Conservation (phyloP, 2,888 invertebrate species). For the Allygus modestus region DNA sequence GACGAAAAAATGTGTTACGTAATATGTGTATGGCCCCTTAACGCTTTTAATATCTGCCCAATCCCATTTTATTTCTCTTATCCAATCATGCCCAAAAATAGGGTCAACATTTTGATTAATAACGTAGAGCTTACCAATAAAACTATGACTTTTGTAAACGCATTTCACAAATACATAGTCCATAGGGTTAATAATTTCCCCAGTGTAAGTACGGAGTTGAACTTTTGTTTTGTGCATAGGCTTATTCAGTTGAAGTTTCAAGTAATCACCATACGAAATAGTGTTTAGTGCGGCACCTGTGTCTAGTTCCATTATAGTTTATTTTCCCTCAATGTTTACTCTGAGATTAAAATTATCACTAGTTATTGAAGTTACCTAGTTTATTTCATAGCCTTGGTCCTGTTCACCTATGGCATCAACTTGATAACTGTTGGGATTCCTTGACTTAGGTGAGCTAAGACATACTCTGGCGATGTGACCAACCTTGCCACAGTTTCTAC, state of each 20-base stretch:
- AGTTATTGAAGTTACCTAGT: not conserved
- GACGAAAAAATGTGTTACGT: no score
- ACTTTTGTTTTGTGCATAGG: not conserved
- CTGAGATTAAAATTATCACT: not conserved
- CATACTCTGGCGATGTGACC: not conserved
- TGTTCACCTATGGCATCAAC: not conserved
- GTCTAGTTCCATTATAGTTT: not conserved
- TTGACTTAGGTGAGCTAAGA: not conserved
- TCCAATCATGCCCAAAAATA: conserved; percentile 44
- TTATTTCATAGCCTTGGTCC: not conserved
- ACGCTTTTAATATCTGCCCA: not conserved
- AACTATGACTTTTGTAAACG: conserved; percentile 12
- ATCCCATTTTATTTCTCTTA: conserved; percentile 28
- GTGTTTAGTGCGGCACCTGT: conserved; percentile 10
- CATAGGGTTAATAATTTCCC: conserved; percentile 37
- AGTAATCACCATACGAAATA: no score
- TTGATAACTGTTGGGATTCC: not conserved
- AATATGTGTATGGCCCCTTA: no score
- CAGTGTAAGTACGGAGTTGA: conserved; percentile 49
- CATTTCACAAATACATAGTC: not conserved
- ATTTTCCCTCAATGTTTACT: not conserved
- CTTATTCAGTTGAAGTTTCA: no score
- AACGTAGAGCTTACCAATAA: conserved; percentile 39
- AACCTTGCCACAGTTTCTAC: not conserved
- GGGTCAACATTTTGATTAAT: conserved; percentile 33